Evolutionary conservation across 2,113 vertebrate species (phyloP).

Genomic region (Petaurus breviceps): DNA sequence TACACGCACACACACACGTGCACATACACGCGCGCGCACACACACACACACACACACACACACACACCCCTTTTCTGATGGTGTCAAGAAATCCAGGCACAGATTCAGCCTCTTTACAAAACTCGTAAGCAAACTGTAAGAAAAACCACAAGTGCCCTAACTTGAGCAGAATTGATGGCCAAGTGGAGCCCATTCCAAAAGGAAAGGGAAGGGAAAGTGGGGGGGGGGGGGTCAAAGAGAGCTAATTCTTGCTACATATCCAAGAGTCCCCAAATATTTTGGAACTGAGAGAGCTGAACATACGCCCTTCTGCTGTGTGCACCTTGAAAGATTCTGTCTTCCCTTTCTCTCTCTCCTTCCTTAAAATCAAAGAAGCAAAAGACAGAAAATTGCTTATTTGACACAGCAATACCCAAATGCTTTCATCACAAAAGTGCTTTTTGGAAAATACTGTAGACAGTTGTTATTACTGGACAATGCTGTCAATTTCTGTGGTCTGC

Average conservation of each 20-base stretch:
- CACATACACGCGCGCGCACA: not conserved
- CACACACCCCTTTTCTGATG: not conserved
- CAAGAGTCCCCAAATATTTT: not conserved
- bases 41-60: not conserved
- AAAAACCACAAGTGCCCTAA: not conserved
- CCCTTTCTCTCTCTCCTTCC: not conserved
- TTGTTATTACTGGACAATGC: constrained; percentile 78
- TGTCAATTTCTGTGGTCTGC: constrained; percentile 70
- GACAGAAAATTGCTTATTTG: constrained; percentile 74
- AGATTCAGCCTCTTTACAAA: not conserved
- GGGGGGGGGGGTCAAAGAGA: not conserved
- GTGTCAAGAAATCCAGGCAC: not conserved
- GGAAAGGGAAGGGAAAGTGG: not conserved
- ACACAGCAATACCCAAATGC: constrained; percentile 71
- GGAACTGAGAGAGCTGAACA: not conserved
- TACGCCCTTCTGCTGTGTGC: not conserved
- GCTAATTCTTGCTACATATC: not conserved
- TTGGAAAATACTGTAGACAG: constrained; percentile 74
- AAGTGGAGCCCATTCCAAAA: not conserved
- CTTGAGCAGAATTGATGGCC: not conserved
- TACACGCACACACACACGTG: not conserved
- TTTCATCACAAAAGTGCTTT: constrained; percentile 78
- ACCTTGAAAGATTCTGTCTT: not conserved
- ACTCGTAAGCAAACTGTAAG: not conserved
- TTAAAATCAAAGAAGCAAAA: constrained; percentile 68